Conservation (phyloP, 2,797 vertebrate genomes). For the Myiotriccus ornatus region DNA sequence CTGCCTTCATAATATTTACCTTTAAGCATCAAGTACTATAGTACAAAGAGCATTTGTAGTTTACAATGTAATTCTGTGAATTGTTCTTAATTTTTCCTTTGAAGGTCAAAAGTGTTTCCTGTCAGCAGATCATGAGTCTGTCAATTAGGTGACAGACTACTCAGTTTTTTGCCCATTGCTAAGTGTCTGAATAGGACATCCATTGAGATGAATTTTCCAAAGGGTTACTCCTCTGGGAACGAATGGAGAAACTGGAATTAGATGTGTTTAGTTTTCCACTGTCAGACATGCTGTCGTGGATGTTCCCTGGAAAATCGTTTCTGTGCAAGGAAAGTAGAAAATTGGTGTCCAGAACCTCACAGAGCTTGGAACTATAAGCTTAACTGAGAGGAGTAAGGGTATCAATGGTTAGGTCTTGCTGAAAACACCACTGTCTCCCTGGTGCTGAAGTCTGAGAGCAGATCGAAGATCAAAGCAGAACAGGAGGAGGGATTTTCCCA, state of each 20-base stretch:
- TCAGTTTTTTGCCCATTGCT: background rate
- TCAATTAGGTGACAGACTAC: background rate
- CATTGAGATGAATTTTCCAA: background rate
- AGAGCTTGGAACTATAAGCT: background rate
- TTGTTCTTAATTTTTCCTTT: background rate
- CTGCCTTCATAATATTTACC: background rate
- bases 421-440: background rate
- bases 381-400: background rate
- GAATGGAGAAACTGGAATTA: background rate
- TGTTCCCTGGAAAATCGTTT: background rate
- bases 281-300: background rate
- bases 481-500: background rate
- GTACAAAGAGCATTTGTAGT: background rate
- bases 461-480: constrained; percentile 1
- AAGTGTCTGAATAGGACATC: background rate
- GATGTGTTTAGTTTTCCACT: background rate
- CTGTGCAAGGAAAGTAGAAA: background rate
- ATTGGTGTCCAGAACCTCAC: background rate
- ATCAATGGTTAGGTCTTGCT: background rate
- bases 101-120: background rate
- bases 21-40: background rate
- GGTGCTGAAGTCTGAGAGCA: background rate
- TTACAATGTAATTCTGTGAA: background rate
- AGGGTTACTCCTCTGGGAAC: background rate
- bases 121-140: background rate